Percentiles rank a stretch among this genome's conserved stretches.
These are phyloP conservation scores for Drosophila kohkoa DNA, from an alignment of 1,140 invertebrate genomes.

Conservation along the genomic window DNA sequence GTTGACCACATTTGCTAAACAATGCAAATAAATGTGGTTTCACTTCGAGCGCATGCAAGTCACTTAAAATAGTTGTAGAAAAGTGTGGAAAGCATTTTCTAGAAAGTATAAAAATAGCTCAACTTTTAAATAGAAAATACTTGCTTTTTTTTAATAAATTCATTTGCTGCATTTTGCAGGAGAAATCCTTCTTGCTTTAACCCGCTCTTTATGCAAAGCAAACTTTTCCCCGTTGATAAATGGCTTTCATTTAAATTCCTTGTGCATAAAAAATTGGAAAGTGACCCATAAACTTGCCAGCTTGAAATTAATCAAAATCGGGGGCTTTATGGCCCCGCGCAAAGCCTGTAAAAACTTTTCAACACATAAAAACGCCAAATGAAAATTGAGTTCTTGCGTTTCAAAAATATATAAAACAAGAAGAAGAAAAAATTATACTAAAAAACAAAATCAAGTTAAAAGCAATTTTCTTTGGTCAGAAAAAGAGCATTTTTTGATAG, in stretches of 20 bases:
- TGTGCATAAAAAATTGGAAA: conserved; percentile 49
- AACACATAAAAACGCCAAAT: conserved; percentile 27
- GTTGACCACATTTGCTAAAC: conserved; percentile 14
- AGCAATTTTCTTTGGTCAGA: conserved; percentile 25
- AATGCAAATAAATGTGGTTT: conserved; percentile 4
- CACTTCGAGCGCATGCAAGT: neutral
- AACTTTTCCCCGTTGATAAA: conserved; percentile 24
- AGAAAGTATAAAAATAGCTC: neutral
- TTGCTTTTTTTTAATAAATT: too few species aligned
- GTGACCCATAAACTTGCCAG: conserved; percentile 64
- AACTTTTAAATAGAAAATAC: neutral
- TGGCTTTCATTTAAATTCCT: conserved; percentile 21
- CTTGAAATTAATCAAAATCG: conserved; percentile 66
- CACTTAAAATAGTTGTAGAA: neutral
- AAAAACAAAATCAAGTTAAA: conserved; percentile 28
- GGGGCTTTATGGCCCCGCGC: conserved; percentile 34
- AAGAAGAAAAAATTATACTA: conserved; percentile 44
- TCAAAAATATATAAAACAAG: conserved; percentile 27
- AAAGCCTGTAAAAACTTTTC: conserved; percentile 46
- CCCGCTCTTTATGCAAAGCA: conserved; percentile 17
- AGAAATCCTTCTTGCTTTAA: neutral
- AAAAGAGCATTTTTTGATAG: conserved; percentile 36
- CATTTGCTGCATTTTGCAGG: too few species aligned
- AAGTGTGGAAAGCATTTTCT: neutral
- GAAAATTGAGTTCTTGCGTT: conserved; percentile 12